Conservation (phyloP, 2,113 vertebrate species). For the Macquaria australasica region DNA sequence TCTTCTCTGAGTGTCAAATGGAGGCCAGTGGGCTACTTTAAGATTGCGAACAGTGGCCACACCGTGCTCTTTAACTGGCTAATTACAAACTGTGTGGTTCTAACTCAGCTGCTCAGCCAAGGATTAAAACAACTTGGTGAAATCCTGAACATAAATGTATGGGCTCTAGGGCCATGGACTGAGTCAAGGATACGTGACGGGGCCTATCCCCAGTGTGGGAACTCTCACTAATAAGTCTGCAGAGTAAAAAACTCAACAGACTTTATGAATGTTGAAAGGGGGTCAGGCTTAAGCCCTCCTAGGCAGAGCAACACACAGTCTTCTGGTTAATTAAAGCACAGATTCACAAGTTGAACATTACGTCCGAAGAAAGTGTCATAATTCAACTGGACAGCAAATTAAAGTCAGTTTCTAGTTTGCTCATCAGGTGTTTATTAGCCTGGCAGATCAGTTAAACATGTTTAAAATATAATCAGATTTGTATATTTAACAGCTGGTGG, state of each 20-base stretch:
- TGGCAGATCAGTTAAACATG: neutral
- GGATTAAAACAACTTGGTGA: constrained; percentile 32
- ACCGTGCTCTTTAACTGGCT: constrained; percentile 16
- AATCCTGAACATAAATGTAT: constrained; percentile 11
- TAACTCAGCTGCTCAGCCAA: constrained; percentile 37
- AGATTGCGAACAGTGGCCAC: neutral
- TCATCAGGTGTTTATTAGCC: neutral
- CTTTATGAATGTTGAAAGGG: constrained; percentile 14
- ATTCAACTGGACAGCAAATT: neutral
- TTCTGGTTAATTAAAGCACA: neutral
- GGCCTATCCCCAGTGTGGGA: neutral
- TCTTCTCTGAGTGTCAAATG: neutral
- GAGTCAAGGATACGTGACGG: neutral
- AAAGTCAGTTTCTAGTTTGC: neutral
- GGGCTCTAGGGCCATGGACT: neutral
- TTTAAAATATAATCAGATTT: neutral
- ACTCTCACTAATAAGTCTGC: constrained; percentile 12
- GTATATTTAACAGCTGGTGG: neutral
- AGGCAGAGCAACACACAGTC: neutral
- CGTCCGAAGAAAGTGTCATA: neutral
- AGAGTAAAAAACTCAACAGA: neutral
- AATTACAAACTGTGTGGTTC: constrained; percentile 46
- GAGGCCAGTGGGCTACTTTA: constrained; percentile 5
- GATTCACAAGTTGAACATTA: neutral
- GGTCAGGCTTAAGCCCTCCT: neutral